phyloP scores from a whole-genome alignment of 1,140 invertebrate species.

The Mycetomoellerius zeteki region DNA sequence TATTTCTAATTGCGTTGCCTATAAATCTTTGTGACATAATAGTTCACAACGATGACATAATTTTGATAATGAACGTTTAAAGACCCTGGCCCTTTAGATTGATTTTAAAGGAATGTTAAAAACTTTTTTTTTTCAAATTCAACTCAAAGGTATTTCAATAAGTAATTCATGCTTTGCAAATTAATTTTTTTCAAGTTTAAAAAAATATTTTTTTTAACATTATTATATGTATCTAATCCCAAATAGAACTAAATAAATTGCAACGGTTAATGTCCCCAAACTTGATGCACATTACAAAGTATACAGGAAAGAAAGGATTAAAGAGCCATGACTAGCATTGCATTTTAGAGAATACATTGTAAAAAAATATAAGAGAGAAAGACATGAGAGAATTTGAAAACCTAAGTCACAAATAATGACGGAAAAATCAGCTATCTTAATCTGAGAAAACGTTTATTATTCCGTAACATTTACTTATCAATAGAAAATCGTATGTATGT shows the following conservation, averaged over 20 bases:
- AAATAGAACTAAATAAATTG: too few relatives aligned
- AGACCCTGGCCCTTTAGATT: too few relatives aligned
- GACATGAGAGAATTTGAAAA: neutral
- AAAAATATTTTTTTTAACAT: too few relatives aligned
- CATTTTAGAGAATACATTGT: neutral
- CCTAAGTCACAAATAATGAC: neutral
- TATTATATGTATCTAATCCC: too few relatives aligned
- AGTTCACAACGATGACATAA: neutral
- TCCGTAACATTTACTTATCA: constrained; percentile 21
- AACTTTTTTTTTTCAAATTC: too few relatives aligned
- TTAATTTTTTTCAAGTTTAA: too few relatives aligned
- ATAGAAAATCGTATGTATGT: constrained; percentile 22
- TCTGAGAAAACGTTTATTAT: neutral
- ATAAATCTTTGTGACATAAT: neutral
- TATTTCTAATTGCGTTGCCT: constrained; percentile 26
- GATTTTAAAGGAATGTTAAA: too few relatives aligned
- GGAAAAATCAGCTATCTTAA: neutral
- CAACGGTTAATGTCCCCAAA: too few relatives aligned
- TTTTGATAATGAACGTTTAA: neutral
- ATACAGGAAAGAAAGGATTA: too few relatives aligned
- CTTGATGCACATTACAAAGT: too few relatives aligned
- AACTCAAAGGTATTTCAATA: too few relatives aligned
- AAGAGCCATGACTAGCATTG: neutral
- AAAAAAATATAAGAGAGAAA: neutral
- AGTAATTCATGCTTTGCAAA: too few relatives aligned